phyloP scores from a whole-genome alignment of 2,888 invertebrate genomes.

The Aphelenchoides bicaudatus region DNA sequence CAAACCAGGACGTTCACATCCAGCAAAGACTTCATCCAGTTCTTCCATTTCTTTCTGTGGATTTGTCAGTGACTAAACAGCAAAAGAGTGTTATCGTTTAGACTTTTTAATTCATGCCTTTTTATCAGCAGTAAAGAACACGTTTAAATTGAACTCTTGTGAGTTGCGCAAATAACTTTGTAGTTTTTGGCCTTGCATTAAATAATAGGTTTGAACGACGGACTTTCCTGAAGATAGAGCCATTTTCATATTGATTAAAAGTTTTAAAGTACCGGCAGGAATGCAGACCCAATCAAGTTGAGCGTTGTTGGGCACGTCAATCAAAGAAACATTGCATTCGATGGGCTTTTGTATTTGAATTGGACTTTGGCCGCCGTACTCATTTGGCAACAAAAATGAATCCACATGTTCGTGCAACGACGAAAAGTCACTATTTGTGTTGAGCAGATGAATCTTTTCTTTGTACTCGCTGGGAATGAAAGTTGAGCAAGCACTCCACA shows the following conservation, averaged over 20 bases:
- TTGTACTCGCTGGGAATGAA: conserved; percentile 55
- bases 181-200: not conserved
- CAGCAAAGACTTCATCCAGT: conserved; percentile 40
- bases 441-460: conserved; percentile 32
- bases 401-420: conserved; percentile 12
- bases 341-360: conserved; percentile 1
- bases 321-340: conserved; percentile 18
- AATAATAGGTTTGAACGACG: not conserved
- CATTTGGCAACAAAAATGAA: not conserved
- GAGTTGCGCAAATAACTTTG: not conserved
- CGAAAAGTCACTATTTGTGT: conserved; percentile 20
- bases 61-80: conserved; percentile 14
- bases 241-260: not conserved
- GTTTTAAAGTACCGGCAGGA: conserved; percentile 5
- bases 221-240: not conserved
- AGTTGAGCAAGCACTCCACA: conserved; percentile 52
- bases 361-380: conserved; percentile 9
- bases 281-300: conserved; percentile 9
- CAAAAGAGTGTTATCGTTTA: conserved; percentile 5
- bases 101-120: conserved; percentile 21
- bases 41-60: conserved; percentile 17
- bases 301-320: conserved; percentile 5
- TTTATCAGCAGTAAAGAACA: conserved; percentile 30
- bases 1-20: conserved; percentile 53
- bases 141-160: conserved; percentile 41